Conservation (phyloP, 2,888 invertebrate species). For the Sinohyriopsis cumingii region DNA sequence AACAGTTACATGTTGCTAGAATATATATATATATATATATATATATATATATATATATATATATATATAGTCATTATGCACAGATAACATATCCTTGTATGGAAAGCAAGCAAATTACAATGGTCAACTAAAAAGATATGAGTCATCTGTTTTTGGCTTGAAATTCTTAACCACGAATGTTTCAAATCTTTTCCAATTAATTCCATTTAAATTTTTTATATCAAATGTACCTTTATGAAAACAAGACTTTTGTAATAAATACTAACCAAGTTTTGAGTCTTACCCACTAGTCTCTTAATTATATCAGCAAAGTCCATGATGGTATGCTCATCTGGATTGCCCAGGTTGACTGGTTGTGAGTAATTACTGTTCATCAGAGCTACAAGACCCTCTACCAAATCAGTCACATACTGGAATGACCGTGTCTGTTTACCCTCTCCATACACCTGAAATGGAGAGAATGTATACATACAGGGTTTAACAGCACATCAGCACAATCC, state of each 20-base stretch:
- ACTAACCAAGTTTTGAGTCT: constrained; percentile 30
- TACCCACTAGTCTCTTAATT: constrained; percentile 74
- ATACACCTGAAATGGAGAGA: constrained; percentile 72
- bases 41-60: too few species aligned
- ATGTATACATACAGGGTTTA: too few species aligned
- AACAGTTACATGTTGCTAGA: too few species aligned
- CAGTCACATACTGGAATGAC: constrained; percentile 98
- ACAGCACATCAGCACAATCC: too few species aligned
- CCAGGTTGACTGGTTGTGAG: constrained; percentile 93
- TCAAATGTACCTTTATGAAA: too few species aligned
- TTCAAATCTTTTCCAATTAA: too few species aligned
- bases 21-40: not conserved
- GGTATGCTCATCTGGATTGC: constrained; percentile 98
- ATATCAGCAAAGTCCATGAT: constrained; percentile 82
- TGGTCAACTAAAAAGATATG: not conserved
- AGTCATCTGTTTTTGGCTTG: not conserved
- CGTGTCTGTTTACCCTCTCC: constrained; percentile 80
- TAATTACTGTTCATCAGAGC: constrained; percentile 95
- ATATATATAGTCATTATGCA: too few species aligned
- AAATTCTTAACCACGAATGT: too few species aligned
- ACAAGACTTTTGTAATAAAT: not conserved
- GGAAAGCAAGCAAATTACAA: not conserved
- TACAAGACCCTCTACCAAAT: constrained; percentile 95
- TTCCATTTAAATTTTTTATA: too few species aligned
- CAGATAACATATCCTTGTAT: too few species aligned